Evolutionary conservation across 2,888 invertebrate genomes (phyloP).

Genomic region (Ormyrus rosae): DNA sequence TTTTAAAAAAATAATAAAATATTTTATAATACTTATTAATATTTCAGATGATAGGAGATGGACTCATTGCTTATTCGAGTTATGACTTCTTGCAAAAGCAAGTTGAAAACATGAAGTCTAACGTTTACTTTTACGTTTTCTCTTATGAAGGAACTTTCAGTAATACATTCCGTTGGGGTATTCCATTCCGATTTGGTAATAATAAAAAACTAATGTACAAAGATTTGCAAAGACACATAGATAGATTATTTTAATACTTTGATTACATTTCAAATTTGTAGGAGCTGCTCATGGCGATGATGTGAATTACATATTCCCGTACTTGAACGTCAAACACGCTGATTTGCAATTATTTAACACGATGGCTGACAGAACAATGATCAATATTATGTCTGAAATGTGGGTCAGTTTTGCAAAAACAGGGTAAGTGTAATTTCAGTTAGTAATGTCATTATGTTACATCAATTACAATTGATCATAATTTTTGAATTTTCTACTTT

Average conservation of each 20-base stretch:
- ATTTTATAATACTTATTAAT: background rate
- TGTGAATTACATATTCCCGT: conserved; percentile 67
- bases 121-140: conserved; percentile 65
- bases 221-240: background rate
- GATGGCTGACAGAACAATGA: conserved; percentile 63
- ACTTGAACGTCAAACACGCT: conserved; percentile 56
- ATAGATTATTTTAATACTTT: background rate
- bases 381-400: conserved; percentile 68
- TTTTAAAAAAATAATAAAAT: background rate
- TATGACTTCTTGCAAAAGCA: conserved; percentile 59
- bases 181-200: conserved; percentile 61
- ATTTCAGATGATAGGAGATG: conserved; percentile 63
- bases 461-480: background rate
- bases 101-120: conserved; percentile 62
- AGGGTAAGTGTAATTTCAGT: conserved; percentile 64
- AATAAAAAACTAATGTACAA: background rate
- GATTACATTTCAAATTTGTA: conserved; percentile 43
- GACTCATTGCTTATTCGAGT: conserved; percentile 58
- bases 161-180: conserved; percentile 50
- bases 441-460: background rate
- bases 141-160: conserved; percentile 67
- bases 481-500: background rate
- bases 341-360: conserved; percentile 62
- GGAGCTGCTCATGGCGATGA: conserved; percentile 67
- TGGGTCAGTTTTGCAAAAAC: conserved; percentile 65